Conservation (phyloP, 2,888 invertebrate genomes). For the Lacanobia oleracea region DNA sequence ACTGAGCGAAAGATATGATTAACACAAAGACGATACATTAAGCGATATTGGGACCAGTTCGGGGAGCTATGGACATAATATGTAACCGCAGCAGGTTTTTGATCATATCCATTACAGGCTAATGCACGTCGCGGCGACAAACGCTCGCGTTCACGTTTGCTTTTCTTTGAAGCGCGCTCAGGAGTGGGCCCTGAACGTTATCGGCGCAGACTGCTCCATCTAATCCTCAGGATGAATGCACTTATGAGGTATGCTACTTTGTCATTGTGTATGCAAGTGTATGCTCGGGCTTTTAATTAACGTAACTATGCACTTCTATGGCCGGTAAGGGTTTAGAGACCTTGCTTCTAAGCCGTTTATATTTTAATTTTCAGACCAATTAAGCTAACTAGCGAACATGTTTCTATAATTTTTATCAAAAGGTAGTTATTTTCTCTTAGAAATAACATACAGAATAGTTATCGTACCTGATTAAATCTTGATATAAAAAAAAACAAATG, state of each 20-base stretch:
- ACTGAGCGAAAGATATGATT: conserved; percentile 89
- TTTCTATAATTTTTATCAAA: conserved; percentile 15
- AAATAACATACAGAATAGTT: conserved; percentile 1
- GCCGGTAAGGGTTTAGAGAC: conserved; percentile 22
- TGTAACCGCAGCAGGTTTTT: conserved; percentile 83
- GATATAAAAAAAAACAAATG: too few relatives aligned
- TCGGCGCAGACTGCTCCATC: conserved; percentile 33
- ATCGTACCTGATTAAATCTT: not conserved
- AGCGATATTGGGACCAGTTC: conserved; percentile 89
- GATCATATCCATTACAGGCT: conserved; percentile 83
- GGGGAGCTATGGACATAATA: conserved; percentile 83
- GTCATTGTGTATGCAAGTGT: conserved; percentile 56
- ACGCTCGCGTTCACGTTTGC: conserved; percentile 73
- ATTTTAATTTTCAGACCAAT: conserved; percentile 47
- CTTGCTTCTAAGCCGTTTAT: conserved; percentile 32
- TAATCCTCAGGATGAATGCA: conserved; percentile 43
- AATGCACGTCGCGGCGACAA: conserved; percentile 74
- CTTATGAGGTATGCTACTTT: conserved; percentile 40
- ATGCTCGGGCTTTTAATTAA: conserved; percentile 55
- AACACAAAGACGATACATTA: conserved; percentile 89
- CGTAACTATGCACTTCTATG: conserved; percentile 50
- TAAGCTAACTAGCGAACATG: conserved; percentile 36
- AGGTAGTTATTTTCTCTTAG: conserved; percentile 1
- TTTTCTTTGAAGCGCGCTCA: conserved; percentile 55
- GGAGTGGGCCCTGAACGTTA: conserved; percentile 38